Evolutionary conservation across 2,113 vertebrate genomes (phyloP), one percentile per base, ranked within the genome.

Genomic region (Isurus oxyrinchus): DNA sequence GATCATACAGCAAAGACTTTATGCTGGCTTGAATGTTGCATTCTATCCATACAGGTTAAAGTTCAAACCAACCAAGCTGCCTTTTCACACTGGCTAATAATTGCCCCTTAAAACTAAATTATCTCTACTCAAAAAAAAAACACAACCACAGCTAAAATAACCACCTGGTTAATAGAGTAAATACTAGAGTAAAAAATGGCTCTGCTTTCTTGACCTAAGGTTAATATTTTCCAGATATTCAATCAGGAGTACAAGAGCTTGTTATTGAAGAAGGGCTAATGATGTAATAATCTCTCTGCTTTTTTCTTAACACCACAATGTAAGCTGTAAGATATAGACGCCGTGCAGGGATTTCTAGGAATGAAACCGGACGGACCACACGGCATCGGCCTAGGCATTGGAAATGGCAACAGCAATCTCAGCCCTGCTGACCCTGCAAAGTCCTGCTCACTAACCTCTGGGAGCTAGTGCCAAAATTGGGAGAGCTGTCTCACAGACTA

Each of bases 141-240:
- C 66, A 55, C 55, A 95, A 95, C 94, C 94, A 95, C 94, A 55
- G 94, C 27, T 95, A 55, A 95, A 95, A 95, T 95, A 95, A 95
- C 61, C 63, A 95, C 67, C 67, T 95, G 94, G 94, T 95, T 95
- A 72, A 95, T 76, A 69, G 67, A 55, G 49, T 72, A 95, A 95
- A 55, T 16, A 72, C 66, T 72, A 69, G 16, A 53, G 67, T 95
- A 55, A 72, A 72, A 49, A 55, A 31, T 95, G 66, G 25, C 59
- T n/a, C 90, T 94, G 90, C 16, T 95, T 95, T 53, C 94, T 95
- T 95, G 94, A 95, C 44, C 94, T 55, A 35, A 91, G 88, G 88
- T 95, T 72, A 94, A 95, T 69, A 76, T 95, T 95, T 95, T 72
- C 94, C 94, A 95, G 94, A 69, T 61, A 91, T n/a, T 59, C 27